Percentiles rank a stretch among this genome's conserved stretches.
Evolutionary conservation across 2,888 invertebrate genomes (phyloP).

Genomic region (Spilarctia lutea): DNA sequence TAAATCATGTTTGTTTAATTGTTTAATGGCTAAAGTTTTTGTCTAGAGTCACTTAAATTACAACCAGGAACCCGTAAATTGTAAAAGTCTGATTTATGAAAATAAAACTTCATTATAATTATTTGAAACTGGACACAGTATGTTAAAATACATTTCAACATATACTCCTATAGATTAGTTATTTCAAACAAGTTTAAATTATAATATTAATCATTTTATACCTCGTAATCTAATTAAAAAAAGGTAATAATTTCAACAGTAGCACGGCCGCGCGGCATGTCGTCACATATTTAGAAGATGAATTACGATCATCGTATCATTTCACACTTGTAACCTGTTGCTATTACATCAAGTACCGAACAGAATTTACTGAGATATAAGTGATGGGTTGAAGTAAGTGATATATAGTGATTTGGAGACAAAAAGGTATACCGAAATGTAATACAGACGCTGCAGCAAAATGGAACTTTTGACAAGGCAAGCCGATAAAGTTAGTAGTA

Average conservation of each 20-base stretch:
- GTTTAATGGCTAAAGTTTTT: neutral
- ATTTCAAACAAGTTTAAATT: constrained; percentile 7
- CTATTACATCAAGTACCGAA: neutral
- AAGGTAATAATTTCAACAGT: constrained; percentile 64
- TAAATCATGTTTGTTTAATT: neutral
- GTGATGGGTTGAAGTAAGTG: neutral
- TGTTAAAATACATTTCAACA: neutral
- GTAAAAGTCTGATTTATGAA: neutral
- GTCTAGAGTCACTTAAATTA: neutral
- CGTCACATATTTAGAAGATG: constrained; percentile 5
- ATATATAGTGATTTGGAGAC: neutral
- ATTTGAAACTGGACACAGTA: neutral
- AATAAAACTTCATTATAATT: neutral
- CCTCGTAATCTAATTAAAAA: constrained; percentile 66
- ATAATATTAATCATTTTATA: constrained; percentile 46
- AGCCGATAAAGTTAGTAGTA: neutral
- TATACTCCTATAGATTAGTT: neutral
- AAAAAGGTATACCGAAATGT: neutral
- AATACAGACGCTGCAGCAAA: neutral
- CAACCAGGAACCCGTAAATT: neutral
- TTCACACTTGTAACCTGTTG: neutral
- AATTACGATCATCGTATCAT: neutral
- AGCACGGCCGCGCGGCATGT: constrained; percentile 22
- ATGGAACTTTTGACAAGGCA: neutral
- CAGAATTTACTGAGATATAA: neutral